Evolutionary conservation across 2,888 invertebrate genomes (phyloP).

Genomic region (Pemphredon lugubris): DNA sequence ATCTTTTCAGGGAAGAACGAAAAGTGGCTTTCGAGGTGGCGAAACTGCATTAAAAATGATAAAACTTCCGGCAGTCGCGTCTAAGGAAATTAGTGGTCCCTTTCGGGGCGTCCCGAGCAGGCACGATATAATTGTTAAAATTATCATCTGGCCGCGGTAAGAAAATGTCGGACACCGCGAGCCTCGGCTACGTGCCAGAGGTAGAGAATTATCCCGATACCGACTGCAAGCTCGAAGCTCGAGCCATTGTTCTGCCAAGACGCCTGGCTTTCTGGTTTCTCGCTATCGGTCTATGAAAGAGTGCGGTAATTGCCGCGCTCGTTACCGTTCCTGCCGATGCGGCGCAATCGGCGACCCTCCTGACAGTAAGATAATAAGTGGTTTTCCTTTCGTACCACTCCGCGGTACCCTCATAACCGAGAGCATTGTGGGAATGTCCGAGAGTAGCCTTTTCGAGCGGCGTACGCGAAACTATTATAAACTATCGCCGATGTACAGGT

Average conservation of each 20-base stretch:
- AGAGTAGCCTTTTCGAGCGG: conserved; percentile 48
- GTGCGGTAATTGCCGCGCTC: conserved; percentile 69
- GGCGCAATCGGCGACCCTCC: conserved; percentile 65
- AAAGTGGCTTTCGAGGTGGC: no score
- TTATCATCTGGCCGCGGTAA: conserved; percentile 25
- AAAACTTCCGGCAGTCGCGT: no score
- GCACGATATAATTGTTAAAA: conserved; percentile 20
- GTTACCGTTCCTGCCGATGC: conserved; percentile 69
- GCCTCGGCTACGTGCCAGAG: conserved; percentile 35
- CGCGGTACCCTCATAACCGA: conserved; percentile 57
- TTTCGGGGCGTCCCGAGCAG: conserved; percentile 8
- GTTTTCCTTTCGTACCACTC: conserved; percentile 64
- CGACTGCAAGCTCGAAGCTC: conserved; percentile 43
- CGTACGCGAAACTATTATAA: conserved; percentile 52
- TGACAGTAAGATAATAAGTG: conserved; percentile 70
- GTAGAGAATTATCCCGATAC: conserved; percentile 60
- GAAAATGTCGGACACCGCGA: conserved; percentile 54
- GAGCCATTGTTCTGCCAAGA: conserved; percentile 68
- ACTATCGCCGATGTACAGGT: conserved; percentile 30
- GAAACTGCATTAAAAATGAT: no score
- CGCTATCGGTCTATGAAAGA: conserved; percentile 66
- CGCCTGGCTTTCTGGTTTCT: conserved; percentile 56
- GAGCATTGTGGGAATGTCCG: conserved; percentile 45
- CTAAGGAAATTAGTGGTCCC: neutral
- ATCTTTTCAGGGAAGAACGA: no score